phyloP scores from a whole-genome alignment of 1,140 invertebrate genomes.

The Platorchestia sp. region DNA sequence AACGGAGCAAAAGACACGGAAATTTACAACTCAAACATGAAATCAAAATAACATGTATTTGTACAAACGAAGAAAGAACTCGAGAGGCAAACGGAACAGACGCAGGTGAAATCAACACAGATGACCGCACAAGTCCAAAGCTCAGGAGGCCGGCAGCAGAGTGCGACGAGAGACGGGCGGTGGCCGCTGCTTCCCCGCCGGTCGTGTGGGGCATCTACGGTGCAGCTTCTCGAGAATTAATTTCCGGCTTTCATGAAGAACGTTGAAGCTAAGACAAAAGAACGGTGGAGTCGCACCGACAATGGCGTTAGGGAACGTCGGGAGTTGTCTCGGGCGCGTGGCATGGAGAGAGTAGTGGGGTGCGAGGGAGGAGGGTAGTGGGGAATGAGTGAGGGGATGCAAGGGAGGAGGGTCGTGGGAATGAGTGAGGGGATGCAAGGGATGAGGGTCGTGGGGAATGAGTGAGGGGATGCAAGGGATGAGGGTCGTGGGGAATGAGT shows the following conservation, averaged over 20 bases:
- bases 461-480: too few relatives aligned
- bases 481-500: too few relatives aligned
- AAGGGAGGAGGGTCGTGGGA: not conserved
- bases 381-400: not conserved
- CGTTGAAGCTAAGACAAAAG: constrained; percentile 25
- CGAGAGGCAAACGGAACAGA: not conserved
- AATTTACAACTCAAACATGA: too few relatives aligned
- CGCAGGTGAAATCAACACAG: not conserved
- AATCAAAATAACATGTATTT: too few relatives aligned
- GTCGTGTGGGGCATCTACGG: not conserved
- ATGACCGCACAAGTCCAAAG: not conserved
- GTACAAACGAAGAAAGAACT: too few relatives aligned
- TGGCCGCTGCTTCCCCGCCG: not conserved
- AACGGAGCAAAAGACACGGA: too few relatives aligned
- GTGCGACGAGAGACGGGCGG: not conserved
- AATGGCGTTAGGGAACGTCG: not conserved
- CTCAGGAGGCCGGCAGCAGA: not conserved
- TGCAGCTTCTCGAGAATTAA: not conserved
- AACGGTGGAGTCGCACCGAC: not conserved
- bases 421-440: not conserved
- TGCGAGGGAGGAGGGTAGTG: too few relatives aligned
- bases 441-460: not conserved
- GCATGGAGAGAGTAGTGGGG: too few relatives aligned
- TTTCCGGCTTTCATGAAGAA: constrained; percentile 36
- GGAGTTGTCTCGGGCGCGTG: not conserved